A percentile compares a stretch with the other conserved stretches of the same genome.
Conservation (phyloP, 2,888 invertebrate genomes). For the Crematogaster levior region DNA sequence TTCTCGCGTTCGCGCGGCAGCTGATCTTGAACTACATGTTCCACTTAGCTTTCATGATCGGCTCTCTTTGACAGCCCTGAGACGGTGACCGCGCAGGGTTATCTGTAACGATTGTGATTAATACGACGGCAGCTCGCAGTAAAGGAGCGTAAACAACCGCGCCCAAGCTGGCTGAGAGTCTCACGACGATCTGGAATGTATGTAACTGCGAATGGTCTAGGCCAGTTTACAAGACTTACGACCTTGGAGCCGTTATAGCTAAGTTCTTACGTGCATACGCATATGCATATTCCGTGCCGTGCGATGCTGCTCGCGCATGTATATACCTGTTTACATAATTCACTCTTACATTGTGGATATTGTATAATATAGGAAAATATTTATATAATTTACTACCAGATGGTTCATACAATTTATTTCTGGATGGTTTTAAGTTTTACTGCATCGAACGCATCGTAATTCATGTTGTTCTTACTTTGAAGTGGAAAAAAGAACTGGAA, state of each 20-base stretch:
- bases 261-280: conserved; percentile 50
- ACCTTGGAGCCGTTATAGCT: conserved; percentile 78
- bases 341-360: conserved; percentile 24
- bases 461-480: neutral
- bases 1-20: conserved; percentile 23
- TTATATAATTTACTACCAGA: too few relatives aligned
- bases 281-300: conserved; percentile 4
- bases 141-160: conserved; percentile 78
- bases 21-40: conserved; percentile 54
- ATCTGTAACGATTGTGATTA: conserved; percentile 50
- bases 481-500: too few relatives aligned
- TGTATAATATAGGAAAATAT: conserved; percentile 44
- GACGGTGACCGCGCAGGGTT: conserved; percentile 27
- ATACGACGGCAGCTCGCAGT: conserved; percentile 46
- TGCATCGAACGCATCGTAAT: neutral
- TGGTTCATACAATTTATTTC: neutral
- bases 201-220: conserved; percentile 61
- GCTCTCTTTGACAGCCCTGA: conserved; percentile 19
- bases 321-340: conserved; percentile 68
- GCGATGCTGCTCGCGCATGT: conserved; percentile 54
- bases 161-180: conserved; percentile 76
- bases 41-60: conserved; percentile 44
- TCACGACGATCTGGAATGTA: conserved; percentile 82
- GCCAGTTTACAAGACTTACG: conserved; percentile 61
- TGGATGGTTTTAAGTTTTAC: neutral